Base-by-base conservation (phyloP, 2,888 invertebrate genomes). In the Heliconius sara region DNA sequence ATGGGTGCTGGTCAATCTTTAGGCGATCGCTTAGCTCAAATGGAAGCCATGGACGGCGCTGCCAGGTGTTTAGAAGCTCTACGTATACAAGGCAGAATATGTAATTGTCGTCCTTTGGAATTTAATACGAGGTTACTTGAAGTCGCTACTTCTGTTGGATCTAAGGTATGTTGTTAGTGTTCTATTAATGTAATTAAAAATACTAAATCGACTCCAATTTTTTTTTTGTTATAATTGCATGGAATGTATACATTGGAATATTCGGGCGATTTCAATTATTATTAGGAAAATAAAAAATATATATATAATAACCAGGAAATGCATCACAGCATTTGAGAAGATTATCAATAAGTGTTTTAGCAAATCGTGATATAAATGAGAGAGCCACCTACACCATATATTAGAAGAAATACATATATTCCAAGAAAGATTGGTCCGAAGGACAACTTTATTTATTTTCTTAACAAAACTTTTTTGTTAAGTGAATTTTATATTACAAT, bases 31-130 rank as follows among this genome's bases (percentile, higher is more conserved):
- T 96, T 98, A 82, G 97, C 98, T 13, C 98, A 98, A 89, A 98
- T 98, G 98, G 98, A 98, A 86, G 98, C 98, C 0, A 98, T 98
- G 98, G 98, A 98, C 86, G 98, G 98, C 0, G 98, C 97, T 0
- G 98, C 98, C 0, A 94, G 97, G 71, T 98, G 98, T 85, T 92
- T 98, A 63, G 98, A 98, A 87, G 97, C 97, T 0, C 91, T 98
- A 52, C 93, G 97, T 27, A 91, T 97, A 10, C 97, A 98, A 87
- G 97, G 97, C 87, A 97, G 98, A 88, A 98, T 98, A 86, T 98
- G 98, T 91, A 98, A 98, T 91, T 98, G 98, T 89, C 96, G 98
- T 80, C 98, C 98, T 1, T 91, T 98, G 81, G 98, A 98, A 90
- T 98, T 98, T 90, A 98, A 98, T 91, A 98, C 98, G 1, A 95